Base-by-base conservation (phyloP, 2,888 invertebrate species). In the Muscina levida region DNA sequence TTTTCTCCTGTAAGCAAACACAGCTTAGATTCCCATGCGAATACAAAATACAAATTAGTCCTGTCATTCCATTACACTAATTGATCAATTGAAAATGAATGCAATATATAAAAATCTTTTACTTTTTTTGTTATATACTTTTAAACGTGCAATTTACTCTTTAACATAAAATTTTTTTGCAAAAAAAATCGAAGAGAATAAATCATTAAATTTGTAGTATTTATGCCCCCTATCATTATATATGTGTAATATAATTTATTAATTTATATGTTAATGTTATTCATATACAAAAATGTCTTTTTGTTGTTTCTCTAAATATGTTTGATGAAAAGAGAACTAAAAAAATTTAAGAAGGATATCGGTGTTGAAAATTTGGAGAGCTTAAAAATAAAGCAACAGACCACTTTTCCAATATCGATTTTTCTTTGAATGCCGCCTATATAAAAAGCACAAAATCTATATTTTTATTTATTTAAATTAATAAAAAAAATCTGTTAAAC, bases 111-210 rank as follows among this genome's bases (percentile, higher is more conserved):
- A n/a, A n/a, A n/a, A n/a, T n/a, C n/a, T n/a, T n/a, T n/a, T n/a
- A n/a, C n/a, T 19, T 53, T 53, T 22, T 19, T 53, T 53, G 53
- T 53, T 53, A 48, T 46, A 15, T 4, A 44, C 44, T 22, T 51
- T 68, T 42, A 19, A 67, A 51, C 5, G 79, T 79, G 79, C 76
- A 79, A 79, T 79, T 68, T 70, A 72, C 53, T 79, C 59, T 75
- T 65, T 37, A 15, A 44, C 3, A 53, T 22, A 22, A 22, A 8
- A 22, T 42, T 65, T 65, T 72, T 67, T 76, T 70, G n/a, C 17
- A 31, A 75, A 71, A 31, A 75, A 71, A 31, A 56, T 56, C 66
- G 42, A 72, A 53, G 39, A 79, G 62, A 62, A 48, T 48, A 48
- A 48, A 48, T 19, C 48, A 19, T 15, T 46, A 22, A 53, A 53